phyloP scores from a whole-genome alignment of 1,140 invertebrate genomes.

The Drusus annulatus region DNA sequence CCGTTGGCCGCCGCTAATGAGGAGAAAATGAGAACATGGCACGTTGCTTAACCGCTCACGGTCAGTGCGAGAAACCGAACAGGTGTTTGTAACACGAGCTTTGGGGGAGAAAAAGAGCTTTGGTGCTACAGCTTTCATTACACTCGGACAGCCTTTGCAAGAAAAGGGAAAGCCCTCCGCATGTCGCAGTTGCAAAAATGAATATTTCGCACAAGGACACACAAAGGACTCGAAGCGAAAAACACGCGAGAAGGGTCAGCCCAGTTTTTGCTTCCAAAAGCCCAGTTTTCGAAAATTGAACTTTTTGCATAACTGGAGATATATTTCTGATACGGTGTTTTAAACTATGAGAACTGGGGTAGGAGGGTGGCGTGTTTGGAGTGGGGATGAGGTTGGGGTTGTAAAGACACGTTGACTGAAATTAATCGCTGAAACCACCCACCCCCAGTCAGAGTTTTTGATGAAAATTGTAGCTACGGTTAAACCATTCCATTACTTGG shows the following conservation, averaged over 20 bases:
- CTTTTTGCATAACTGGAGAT: constrained; percentile 50
- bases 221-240: background rate
- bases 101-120: constrained; percentile 19
- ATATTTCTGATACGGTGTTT: constrained; percentile 50
- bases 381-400: background rate
- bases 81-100: constrained; percentile 51
- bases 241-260: constrained; percentile 18
- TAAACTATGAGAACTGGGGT: constrained; percentile 8
- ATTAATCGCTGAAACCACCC: constrained; percentile 46
- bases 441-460: constrained; percentile 12
- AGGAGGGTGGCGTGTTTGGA: background rate
- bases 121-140: constrained; percentile 19
- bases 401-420: constrained; percentile 29
- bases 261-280: constrained; percentile 48
- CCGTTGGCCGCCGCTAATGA: background rate
- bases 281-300: constrained; percentile 7
- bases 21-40: constrained; percentile 39
- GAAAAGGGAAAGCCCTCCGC: constrained; percentile 26
- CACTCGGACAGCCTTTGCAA: constrained; percentile 33
- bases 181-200: constrained; percentile 52
- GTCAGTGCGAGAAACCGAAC: constrained; percentile 39
- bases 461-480: constrained; percentile 44
- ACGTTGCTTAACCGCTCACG: constrained; percentile 13
- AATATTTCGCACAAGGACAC: constrained; percentile 48
- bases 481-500: constrained; percentile 47